phyloP scores from a whole-genome alignment of 2,113 vertebrate genomes.

The cattle (Bos taurus) region ARS-UCD2.0 NC_037344.1:38021501-38022000 shows the following conservation, averaged over 20 bases:
- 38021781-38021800: conserved; percentile 7
- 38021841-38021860: not conserved
- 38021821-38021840: conserved; percentile 43
- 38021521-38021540: not conserved
- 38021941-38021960: not conserved
- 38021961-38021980: accelerated
- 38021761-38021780: not conserved
- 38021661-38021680: not conserved
- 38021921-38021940: conserved; percentile 26
- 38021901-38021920: not conserved
- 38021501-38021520: not conserved
- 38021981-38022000: not conserved
- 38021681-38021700: not conserved
- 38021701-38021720: not conserved
- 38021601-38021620: not conserved
- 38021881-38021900: not conserved
- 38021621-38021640: not conserved
- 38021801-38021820: not conserved
- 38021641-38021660: not conserved
- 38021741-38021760: not conserved
- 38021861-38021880: conserved; percentile 22
- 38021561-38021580: not conserved
- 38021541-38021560: not conserved
- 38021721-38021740: not conserved
- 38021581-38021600: not conserved